Base-by-base conservation (phyloP, 1,140 invertebrate genomes). In the Brevipalpus yothersi region DNA sequence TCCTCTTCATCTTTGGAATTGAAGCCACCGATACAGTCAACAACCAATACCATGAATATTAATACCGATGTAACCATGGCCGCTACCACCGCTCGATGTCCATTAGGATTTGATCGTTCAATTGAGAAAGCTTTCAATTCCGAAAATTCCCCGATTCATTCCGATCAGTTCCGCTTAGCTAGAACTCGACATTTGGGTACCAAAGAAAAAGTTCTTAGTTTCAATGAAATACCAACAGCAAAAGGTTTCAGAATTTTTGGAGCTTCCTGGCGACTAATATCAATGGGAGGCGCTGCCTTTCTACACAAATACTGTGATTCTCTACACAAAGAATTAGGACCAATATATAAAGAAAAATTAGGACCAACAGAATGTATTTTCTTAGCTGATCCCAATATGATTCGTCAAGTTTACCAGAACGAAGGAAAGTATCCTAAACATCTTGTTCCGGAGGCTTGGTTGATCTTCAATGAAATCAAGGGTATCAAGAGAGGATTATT, bases 371-470 rank as follows among this genome's bases (percentile, higher is more conserved):
- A 79, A 8, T 19, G 40, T 42, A 41, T 57, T 42, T 88, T 87
- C 66, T 70, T 87, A 7, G 78, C 78, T 53, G 79, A 82, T 64
- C 75, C 80, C 2, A 70, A 75, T 13, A 72, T 79, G 40, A 85
- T 85, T 68, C 77, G 80, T 58, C 69, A 73, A 13, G 76, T 88
- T 15, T 87, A 85, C 69, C 67, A 75, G 8, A 70, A 79, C 11
- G 86, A 90, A 74, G 86, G 83, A 59, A 78, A 79, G 65, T 80
- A 80, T 67, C 86, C 86, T 0, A 71, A 71, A 54, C 84, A 88
- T 70, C 77, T 85, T 65, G 68, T 88, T 62, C 86, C 86, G 4
- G 82, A 87, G 66, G 75, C 84, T 3, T 90, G 86, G 85, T 68
- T 76, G 1, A 68, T 83, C 13, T 89, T 88, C 65, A 87, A 87